A percentile compares a stretch with the other conserved stretches of the same genome.
Conservation (phyloP, 2,888 invertebrate species). For the Nymphalis c-album region DNA sequence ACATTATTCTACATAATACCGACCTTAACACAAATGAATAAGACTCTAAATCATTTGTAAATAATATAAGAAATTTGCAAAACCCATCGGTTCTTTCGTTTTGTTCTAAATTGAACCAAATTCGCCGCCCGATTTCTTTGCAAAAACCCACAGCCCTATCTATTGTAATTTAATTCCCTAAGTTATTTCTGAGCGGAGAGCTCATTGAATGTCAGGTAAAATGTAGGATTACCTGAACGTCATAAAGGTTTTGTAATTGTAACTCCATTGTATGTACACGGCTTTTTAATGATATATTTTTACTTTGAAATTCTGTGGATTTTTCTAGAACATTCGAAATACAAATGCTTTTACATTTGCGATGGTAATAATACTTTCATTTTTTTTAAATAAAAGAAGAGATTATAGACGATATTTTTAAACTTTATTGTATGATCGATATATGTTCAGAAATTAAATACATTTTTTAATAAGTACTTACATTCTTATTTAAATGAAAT, state of each 20-base stretch:
- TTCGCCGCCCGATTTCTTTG: slow-evolving; percentile 46
- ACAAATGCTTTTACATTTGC: background rate
- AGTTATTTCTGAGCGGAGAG: background rate
- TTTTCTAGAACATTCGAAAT: background rate
- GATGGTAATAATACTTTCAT: background rate
- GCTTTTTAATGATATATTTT: background rate
- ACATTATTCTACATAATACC: background rate
- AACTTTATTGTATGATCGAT: too few relatives aligned
- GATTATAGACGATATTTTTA: background rate
- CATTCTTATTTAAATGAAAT: too few relatives aligned
- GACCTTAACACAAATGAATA: slow-evolving; percentile 19
- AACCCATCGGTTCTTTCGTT: slow-evolving; percentile 55
- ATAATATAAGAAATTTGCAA: slow-evolving; percentile 39
- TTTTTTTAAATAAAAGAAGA: background rate
- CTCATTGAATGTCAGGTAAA: slow-evolving; percentile 15
- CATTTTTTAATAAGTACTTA: too few relatives aligned
- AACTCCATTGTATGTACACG: background rate
- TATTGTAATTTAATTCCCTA: slow-evolving; percentile 21
- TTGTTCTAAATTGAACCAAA: slow-evolving; percentile 65
- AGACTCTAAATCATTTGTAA: slow-evolving; percentile 23
- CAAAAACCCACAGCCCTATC: slow-evolving; percentile 30
- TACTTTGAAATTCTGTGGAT: background rate
- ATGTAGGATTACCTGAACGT: background rate
- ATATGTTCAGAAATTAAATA: too few relatives aligned
- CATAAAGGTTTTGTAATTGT: slow-evolving; percentile 4